Evolutionary conservation across 1,140 invertebrate species (phyloP), one percentile per base, ranked within the genome.

Genomic region (Ceratina japonica): DNA sequence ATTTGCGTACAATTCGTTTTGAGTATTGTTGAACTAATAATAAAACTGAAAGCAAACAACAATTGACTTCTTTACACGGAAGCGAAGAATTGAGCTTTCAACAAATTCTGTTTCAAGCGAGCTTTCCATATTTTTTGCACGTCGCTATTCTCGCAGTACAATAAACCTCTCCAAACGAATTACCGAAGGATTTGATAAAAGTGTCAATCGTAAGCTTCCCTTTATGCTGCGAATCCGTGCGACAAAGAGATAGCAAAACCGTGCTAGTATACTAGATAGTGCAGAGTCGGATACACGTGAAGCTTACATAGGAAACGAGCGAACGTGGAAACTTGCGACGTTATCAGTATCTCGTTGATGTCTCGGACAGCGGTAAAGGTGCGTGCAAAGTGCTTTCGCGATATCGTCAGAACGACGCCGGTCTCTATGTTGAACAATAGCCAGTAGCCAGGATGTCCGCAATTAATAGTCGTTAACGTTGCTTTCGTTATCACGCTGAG

Each of bases 321-420:
- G 16, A 73, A 73, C 37, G 44, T 62, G 27, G 12, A 1, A 22
- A 20, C 27, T 75, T 61, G 56, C 72, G 72, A 65, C 62, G 56
- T 31, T 66, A 58, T 75, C 59, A n/a, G 20, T 56, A 54, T 37
- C 27, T 13, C 51, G 15, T 52, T 54, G 62, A 75, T 75, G 65
- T 65, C 51, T 75, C 72, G 20, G 27, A 31, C 61, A 56, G 44
- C 51, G 51, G 65, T 61, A 75, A 65, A 75, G 72, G 61, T 75
- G 72, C 72, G 72, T 75, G 72, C 62, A 75, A 75, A 75, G 49
- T 75, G 62, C 51, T 56, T 44, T 56, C 51, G 61, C 20, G 72
- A 75, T 75, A 75, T 65, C 51, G 27, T 75, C 72, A 12, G 3
- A 37, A 66, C 51, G 72, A n/a, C 72, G 72, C 72, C 72, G 27